Percentiles rank a stretch among this genome's conserved stretches.
Conservation (phyloP, 2,797 vertebrate species). For the Megalops cyprinoides region DNA sequence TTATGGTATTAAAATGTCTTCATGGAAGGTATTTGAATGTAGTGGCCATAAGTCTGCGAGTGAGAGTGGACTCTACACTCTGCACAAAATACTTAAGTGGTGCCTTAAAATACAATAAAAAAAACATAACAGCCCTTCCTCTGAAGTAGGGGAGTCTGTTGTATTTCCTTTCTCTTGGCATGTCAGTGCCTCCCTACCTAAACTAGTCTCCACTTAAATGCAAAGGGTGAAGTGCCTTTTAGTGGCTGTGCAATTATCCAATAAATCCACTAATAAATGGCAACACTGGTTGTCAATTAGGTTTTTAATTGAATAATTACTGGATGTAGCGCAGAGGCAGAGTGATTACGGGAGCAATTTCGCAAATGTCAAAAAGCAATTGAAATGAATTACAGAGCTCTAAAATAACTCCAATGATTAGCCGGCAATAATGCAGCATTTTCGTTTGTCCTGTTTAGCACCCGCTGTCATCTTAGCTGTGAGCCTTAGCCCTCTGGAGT, state of each 20-base stretch:
- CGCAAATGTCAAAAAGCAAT: conserved; percentile 94
- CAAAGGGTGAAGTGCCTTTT: conserved; percentile 85
- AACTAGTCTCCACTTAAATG: conserved; percentile 49
- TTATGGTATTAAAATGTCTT: too few relatives aligned
- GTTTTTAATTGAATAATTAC: conserved; percentile 95
- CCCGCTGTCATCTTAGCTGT: conserved; percentile 17
- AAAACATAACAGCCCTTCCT: neutral
- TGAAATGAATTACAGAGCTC: conserved; percentile 89
- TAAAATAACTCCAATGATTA: conserved; percentile 83
- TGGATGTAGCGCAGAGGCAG: conserved; percentile 80
- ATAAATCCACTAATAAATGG: conserved; percentile 88
- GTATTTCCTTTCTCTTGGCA: conserved; percentile 36
- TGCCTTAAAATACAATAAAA: too few relatives aligned
- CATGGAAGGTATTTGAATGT: too few relatives aligned
- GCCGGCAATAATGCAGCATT: conserved; percentile 80
- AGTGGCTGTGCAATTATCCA: conserved; percentile 84
- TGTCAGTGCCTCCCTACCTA: conserved; percentile 43
- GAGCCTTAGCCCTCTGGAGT: neutral
- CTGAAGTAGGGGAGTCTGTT: conserved; percentile 37
- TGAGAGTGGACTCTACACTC: too few relatives aligned
- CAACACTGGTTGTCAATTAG: conserved; percentile 82
- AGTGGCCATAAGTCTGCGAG: too few relatives aligned
- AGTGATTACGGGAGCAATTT: conserved; percentile 83
- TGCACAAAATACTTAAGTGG: too few relatives aligned
- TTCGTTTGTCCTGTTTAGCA: conserved; percentile 75